Percentiles rank a stretch among this genome's conserved stretches.
Evolutionary conservation across 2,888 invertebrate genomes (phyloP).

Genomic region (Pteria penguin): DNA sequence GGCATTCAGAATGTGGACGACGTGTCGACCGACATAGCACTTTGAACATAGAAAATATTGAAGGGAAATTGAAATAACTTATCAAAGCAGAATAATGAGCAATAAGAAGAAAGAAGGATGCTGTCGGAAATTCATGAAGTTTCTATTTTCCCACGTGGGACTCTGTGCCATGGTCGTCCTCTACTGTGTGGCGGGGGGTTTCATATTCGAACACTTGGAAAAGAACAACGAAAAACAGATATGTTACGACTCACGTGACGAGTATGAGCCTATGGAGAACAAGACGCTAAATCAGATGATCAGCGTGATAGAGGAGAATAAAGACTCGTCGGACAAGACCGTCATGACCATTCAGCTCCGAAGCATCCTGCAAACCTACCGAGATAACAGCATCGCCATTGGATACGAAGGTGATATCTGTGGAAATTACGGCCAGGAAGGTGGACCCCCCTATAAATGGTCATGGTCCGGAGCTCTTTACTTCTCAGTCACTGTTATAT

Average conservation of each 20-base stretch:
- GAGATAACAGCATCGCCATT: constrained; percentile 74
- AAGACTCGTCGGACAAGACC: constrained; percentile 59
- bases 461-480: constrained; percentile 77
- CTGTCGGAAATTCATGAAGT: constrained; percentile 75
- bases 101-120: constrained; percentile 57
- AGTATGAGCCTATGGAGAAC: constrained; percentile 72
- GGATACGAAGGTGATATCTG: constrained; percentile 77
- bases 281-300: constrained; percentile 69
- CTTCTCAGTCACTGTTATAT: constrained; percentile 79
- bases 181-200: constrained; percentile 79
- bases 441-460: constrained; percentile 76
- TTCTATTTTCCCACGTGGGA: constrained; percentile 79
- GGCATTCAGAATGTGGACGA: too few relatives aligned
- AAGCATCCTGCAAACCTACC: constrained; percentile 72
- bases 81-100: constrained; percentile 31
- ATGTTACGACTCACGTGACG: constrained; percentile 73
- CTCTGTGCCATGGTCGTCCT: constrained; percentile 76
- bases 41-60: too few relatives aligned
- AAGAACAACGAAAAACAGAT: constrained; percentile 78
- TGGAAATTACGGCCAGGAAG: constrained; percentile 66
- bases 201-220: constrained; percentile 79
- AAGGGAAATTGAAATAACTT: too few relatives aligned
- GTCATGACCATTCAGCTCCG: constrained; percentile 69
- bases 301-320: constrained; percentile 68
- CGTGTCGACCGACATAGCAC: too few relatives aligned